phyloP scores from a whole-genome alignment of 2,888 invertebrate genomes.

The Portevinia maculata region DNA sequence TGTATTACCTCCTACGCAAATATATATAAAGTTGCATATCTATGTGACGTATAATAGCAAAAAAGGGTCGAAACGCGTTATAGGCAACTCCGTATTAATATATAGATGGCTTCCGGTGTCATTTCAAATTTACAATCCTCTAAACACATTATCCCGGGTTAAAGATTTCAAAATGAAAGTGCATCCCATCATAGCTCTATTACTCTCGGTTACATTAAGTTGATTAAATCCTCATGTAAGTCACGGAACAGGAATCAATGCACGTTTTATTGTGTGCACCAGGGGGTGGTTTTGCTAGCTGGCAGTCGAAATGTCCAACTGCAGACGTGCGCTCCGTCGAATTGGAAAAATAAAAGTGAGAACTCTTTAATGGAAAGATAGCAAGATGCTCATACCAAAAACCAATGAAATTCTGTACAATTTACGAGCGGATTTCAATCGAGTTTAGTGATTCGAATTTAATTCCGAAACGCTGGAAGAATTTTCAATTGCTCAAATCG shows the following conservation, averaged over 20 bases:
- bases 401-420: neutral
- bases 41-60: too few species aligned
- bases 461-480: slow-evolving; percentile 13
- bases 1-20: too few species aligned
- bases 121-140: slow-evolving; percentile 17
- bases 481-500: slow-evolving; percentile 1
- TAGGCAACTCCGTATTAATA: too few species aligned
- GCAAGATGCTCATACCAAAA: neutral
- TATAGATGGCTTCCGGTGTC: too few species aligned
- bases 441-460: slow-evolving; percentile 37
- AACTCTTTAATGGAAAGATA: too few species aligned
- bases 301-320: neutral
- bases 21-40: too few species aligned
- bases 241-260: slow-evolving; percentile 50
- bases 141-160: slow-evolving; percentile 7
- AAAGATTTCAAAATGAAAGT: slow-evolving; percentile 48
- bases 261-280: slow-evolving; percentile 5
- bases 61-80: too few species aligned
- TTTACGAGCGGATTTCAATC: slow-evolving; percentile 26
- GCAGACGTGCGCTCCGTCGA: neutral
- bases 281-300: neutral
- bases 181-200: neutral
- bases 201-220: slow-evolving; percentile 28
- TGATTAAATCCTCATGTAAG: slow-evolving; percentile 55
- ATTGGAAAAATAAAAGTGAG: slow-evolving; percentile 14